Conservation (phyloP, 2,888 invertebrate species). For the Acronicta aceris region DNA sequence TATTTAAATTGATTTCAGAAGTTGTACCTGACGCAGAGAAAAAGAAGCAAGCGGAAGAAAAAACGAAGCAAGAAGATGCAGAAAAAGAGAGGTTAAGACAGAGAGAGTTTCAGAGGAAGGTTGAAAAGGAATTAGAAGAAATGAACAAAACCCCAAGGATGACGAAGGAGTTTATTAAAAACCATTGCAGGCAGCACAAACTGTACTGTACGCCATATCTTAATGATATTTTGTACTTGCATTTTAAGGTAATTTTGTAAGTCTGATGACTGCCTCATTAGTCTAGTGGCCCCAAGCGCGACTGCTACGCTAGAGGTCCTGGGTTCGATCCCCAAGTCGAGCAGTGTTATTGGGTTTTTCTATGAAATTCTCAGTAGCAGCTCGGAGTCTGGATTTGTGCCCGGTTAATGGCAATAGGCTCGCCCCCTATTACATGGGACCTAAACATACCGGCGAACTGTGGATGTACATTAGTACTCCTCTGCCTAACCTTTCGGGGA, state of each 20-base stretch:
- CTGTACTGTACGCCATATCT: constrained; percentile 96
- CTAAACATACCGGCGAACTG: no score
- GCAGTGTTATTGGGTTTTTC: no score
- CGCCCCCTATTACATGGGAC: no score
- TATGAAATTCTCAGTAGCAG: no score
- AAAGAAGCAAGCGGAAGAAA: constrained; percentile 58
- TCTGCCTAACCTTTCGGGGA: no score
- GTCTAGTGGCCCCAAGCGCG: no score
- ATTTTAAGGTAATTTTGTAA: constrained; percentile 96
- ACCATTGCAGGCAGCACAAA: constrained; percentile 95
- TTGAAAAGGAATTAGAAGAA: constrained; percentile 80
- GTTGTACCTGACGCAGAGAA: constrained; percentile 45
- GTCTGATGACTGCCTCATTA: no score
- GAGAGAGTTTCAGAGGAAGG: constrained; percentile 69
- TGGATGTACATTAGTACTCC: no score
- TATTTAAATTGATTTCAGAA: constrained; percentile 26
- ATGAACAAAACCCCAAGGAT: constrained; percentile 87
- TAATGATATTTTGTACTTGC: constrained; percentile 98
- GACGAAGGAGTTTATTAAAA: constrained; percentile 94
- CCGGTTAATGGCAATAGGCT: no score
- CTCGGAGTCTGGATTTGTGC: no score
- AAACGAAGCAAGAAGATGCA: constrained; percentile 65
- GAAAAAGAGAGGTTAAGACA: constrained; percentile 70
- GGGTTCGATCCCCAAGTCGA: no score
- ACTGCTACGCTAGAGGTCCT: no score